Base-by-base conservation (phyloP, 2,888 invertebrate genomes). In the Noctua pronuba region DNA sequence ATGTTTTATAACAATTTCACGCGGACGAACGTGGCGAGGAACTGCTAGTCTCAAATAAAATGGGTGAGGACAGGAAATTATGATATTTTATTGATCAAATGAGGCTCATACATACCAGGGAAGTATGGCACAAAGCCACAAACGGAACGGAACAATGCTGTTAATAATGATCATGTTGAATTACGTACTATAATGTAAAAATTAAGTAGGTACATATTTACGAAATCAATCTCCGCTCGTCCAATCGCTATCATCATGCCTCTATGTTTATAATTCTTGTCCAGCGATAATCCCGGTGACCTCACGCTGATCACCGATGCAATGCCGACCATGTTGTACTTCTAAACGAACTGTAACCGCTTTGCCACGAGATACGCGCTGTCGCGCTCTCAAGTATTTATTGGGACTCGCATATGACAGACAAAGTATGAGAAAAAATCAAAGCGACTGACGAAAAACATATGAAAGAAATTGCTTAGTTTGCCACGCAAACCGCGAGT, bases 211-310 rank as follows among this genome's bases (percentile, higher is more conserved):
- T 64, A 64, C 41, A 0, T 65, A 38, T 73, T 49, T 73, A 71
- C 24, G 13, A 74, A 60, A 67, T 74, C 74, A 80, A 80, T 79
- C 66, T 60, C 35, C 18, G 21, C 13, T 28, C 55, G n/a, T 71
- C 35, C 60, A n/a, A 52, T 46, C 75, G 72, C 72, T 79, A 75
- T 85, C 79, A 64, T 74, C 52, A 69, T 24, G 73, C 44, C 18
- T 55, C 41, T 38, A 64, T 79, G 76, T 77, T 83, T 81, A 71
- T 62, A 74, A 71, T 73, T 77, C 72, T 31, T 69, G 74, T 41
- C 38, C 18, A 52, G 49, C 75, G 91, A 92, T 92, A 92, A 91
- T 91, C 91, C 86, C 83, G 74, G 24, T 76, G 91, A 91, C 91
- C 91, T 88, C 73, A 73, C 62, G 35, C 66, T 66, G 73, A 80